Base-by-base conservation (phyloP, 2,113 vertebrate genomes). In the Sebastes fasciatus region DNA sequence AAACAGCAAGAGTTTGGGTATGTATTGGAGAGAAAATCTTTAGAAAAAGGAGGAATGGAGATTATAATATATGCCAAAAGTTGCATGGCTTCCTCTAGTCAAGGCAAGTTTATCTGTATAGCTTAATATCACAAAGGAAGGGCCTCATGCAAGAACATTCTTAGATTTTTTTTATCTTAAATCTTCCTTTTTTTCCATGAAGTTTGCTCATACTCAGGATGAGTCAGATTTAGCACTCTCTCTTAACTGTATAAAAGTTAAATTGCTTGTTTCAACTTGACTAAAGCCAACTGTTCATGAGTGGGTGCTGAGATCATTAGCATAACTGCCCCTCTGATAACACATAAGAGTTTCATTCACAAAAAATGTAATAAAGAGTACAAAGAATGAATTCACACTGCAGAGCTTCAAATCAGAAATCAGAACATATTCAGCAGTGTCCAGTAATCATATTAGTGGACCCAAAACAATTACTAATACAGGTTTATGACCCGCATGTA, bases 1-100 rank as follows among this genome's bases (percentile, higher is more conserved):
- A 51, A 73, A 66, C 66, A 76, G 71, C 55, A 17, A 74, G 26
- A 70, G 17, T 46, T 67, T 67, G n/a, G 12, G n/a, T 34, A 26
- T 65, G 42, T 55, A 21, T 71, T 48, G 4, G 3, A 13, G 14
- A 42, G 55, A 40, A 12, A 66, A 34, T 16, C 19, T 63, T 57
- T 11, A n/a, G 17, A 13, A 43, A 40, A 26, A 54, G 61, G 13
- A 43, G 23, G 49, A 60, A 46, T 23, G 4, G n/a, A 77, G 45
- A 79, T 67, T 6, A 40, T 7, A 6, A 73, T 48, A 69, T 10
- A 58, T 67, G 54, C 70, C 23, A 57, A 62, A 58, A 43, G 76
- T 63, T 43, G 11, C 42, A 57, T 23, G 21, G 9, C 54, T 76
- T 6, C 6, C 2, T 83, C 49, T 60, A 13, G n/a, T 8, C 11